Evolutionary conservation across 2,888 invertebrate species (phyloP), one percentile per base, ranked within the genome.

Genomic region (Cataglyphis altisquamis): DNA sequence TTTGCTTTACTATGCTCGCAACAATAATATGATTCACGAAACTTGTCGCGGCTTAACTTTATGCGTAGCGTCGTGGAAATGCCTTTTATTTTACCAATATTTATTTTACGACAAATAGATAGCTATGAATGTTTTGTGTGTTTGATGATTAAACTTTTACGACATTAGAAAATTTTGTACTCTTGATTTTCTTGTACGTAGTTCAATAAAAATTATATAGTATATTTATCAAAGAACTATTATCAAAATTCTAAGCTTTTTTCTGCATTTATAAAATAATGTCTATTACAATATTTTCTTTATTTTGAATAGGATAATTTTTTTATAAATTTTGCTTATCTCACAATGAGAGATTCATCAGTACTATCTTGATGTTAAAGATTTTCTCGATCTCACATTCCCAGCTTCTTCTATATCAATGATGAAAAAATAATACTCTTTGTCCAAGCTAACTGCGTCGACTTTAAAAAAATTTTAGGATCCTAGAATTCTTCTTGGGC

Each of bases 131-230:
- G 68, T 68, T 77, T 85, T 67, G n/a, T 18, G 45, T 36, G 75
- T 60, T 72, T 81, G 52, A 32, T 62, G 74, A 80, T 84, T 87
- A 55, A 45, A 83, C 74, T 87, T 84, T 82, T 84, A 84, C 62
- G 70, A 60, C 63, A 45, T 32, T n/a, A 25, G 63, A 21, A 73
- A 52, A 52, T 52, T 87, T 88, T 89, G 84, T 75, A 84, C 39
- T 64, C 15, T 57, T 55, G 29, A 25, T 66, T 67, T 63, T 55
- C 82, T 52, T 15, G 15, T 8, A 21, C 12, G 12, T 41, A 78
- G 21, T 32, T n/a, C 52, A 52, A n/a, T 66, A 45, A 63, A 21
- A 74, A 63, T 48, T 21, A n/a, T 39, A 57, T 45, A 62, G 15
- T 39, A 41, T 18, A 72, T 25, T 21, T 57, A 57, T 57, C 55